Base-by-base conservation (phyloP, 2,113 vertebrate species). In the Euleptes europaea region DNA sequence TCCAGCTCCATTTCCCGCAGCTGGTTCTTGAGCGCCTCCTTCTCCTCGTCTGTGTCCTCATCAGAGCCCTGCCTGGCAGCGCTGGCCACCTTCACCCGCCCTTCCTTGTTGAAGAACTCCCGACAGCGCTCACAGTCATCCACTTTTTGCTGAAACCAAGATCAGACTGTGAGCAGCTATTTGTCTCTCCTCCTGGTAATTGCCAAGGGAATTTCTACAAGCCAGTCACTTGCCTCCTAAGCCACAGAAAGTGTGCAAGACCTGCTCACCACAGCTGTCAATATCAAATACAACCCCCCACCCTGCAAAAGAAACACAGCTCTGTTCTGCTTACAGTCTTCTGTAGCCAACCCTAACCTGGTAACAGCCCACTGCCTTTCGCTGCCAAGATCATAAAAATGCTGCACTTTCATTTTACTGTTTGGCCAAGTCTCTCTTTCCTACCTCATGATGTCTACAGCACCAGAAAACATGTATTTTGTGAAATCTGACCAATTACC, bases 1-100 rank as follows among this genome's bases (percentile, higher is more conserved):
- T 99, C 98, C 47, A 99, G 97, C 92, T 99, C 99, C 98, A 99
- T 99, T 90, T 99, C 98, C 66, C 99, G 97, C 90, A 99, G 96
- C 96, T 99, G 99, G 95, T 97, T 98, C 94, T 99, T 98, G 93
- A 99, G 93, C 0, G 88, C 95, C 90, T 99, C 98, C 94, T 98
- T 99, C 96, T 99, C 98, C 92, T 99, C 98, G 0, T 99, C 98
- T 0, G 96, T 95, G 94, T 99, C 98, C 90, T 98, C 98, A 0
- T 97, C 94, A 1, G 94, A 95, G 38, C 95, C 97, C 0, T 97
- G 96, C 65, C 97, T 95, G 26, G 94, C 91, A 35, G 94, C 83
- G 76, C 92, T 94, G 60, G 94, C 83, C 2, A 95, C 94, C 92
- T 97, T 98, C 89, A 98, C 90, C 1, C 93, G 95, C 40, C 97